Conservation (phyloP, 1,140 invertebrate genomes). For the Macrotrachela quadricornifera region DNA sequence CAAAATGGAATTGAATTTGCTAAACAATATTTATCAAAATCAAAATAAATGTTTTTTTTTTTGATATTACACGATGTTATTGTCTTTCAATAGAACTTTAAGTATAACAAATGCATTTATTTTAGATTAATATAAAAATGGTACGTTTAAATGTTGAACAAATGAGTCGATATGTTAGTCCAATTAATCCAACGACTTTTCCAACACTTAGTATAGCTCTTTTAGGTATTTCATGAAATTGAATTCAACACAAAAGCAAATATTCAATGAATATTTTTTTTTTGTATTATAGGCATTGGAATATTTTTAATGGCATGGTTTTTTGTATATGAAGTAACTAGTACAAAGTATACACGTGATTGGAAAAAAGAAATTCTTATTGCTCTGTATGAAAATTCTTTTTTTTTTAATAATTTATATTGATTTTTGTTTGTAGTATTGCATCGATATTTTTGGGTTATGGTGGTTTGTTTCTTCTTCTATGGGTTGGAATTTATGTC, state of each 20-base stretch:
- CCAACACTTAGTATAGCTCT: slow-evolving; percentile 72
- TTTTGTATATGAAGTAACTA: slow-evolving; percentile 92
- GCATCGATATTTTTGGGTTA: slow-evolving; percentile 86
- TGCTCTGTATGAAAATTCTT: slow-evolving; percentile 34
- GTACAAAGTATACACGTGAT: slow-evolving; percentile 66
- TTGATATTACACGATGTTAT: no score
- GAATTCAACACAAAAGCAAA: no score
- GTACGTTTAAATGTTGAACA: not conserved
- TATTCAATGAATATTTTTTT: no score
- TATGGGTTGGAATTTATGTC: slow-evolving; percentile 92
- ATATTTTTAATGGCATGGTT: slow-evolving; percentile 97
- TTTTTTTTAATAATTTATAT: no score
- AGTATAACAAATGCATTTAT: no score
- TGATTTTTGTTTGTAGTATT: slow-evolving; percentile 28
- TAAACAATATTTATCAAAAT: not conserved
- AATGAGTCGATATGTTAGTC: slow-evolving; percentile 56
- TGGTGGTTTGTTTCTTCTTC: slow-evolving; percentile 71
- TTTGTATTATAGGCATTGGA: no score
- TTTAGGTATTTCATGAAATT: no score
- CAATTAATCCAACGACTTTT: slow-evolving; percentile 78
- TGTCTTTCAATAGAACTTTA: no score
- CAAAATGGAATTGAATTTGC: slow-evolving; percentile 67
- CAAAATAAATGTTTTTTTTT: no score
- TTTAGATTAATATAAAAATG: not conserved
- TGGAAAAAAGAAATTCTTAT: slow-evolving; percentile 74